A percentile compares a stretch with the other conserved stretches of the same genome.
Evolutionary conservation across 2,113 vertebrate species (phyloP).

Genomic region (Psilopogon haemacephalus): DNA sequence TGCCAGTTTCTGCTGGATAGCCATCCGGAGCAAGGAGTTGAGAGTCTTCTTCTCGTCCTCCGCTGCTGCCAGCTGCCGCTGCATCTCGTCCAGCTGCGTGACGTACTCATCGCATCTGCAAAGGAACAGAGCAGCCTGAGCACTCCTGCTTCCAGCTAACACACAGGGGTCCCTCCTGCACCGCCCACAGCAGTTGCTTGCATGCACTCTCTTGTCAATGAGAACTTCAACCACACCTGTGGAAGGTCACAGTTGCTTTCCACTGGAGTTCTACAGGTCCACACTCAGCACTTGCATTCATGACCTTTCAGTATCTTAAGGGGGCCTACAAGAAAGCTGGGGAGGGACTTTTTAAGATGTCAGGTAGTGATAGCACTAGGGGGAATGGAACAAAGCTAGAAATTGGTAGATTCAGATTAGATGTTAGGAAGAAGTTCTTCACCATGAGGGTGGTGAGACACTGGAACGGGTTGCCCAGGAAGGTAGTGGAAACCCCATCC

Average conservation of each 20-base stretch:
- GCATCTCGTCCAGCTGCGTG: conserved; percentile 96
- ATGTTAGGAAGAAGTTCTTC: no score
- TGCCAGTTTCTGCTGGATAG: conserved; percentile 98
- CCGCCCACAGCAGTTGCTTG: fast-evolving
- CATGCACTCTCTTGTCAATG: background rate
- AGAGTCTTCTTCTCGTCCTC: conserved; percentile 99
- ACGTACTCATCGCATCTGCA: conserved; percentile 95
- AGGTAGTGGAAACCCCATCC: no score
- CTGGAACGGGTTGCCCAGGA: no score
- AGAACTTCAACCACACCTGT: background rate
- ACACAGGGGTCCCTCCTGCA: background rate
- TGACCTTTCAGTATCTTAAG: background rate
- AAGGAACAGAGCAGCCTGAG: background rate
- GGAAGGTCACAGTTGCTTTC: background rate
- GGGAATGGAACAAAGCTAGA: no score
- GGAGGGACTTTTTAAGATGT: no score
- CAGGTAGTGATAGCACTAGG: no score
- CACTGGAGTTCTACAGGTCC: background rate
- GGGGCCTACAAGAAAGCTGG: no score
- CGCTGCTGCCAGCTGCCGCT: conserved; percentile 92
- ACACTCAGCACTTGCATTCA: fast-evolving
- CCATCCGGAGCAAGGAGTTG: conserved; percentile 96
- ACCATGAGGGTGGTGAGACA: no score
- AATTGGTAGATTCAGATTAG: no score
- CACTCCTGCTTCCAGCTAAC: background rate